Percentiles rank a stretch among this genome's conserved stretches.
phyloP scores from a whole-genome alignment of 1,140 invertebrate genomes.

The Diorhabda carinulata region DNA sequence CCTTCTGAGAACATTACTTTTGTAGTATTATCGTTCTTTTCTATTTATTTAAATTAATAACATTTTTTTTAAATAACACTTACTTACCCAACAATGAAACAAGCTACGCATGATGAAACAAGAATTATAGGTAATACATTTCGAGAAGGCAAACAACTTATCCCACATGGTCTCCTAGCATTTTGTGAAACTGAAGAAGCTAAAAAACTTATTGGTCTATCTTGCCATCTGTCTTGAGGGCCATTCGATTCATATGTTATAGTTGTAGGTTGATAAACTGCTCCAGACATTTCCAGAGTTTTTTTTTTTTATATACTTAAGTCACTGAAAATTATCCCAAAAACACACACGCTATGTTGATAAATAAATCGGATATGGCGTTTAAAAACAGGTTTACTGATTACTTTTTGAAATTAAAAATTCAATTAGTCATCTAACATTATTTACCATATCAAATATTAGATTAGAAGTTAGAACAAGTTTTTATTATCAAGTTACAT shows the following conservation, averaged over 20 bases:
- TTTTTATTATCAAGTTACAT: not conserved
- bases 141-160: slow-evolving; percentile 36
- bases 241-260: slow-evolving; percentile 61
- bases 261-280: slow-evolving; percentile 68
- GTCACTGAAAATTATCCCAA: not conserved
- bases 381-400: not conserved
- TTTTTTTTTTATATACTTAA: not conserved
- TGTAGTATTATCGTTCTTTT: no score
- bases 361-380: not conserved
- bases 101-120: slow-evolving; percentile 36
- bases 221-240: slow-evolving; percentile 44
- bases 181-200: slow-evolving; percentile 53
- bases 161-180: slow-evolving; percentile 47
- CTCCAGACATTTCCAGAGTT: slow-evolving; percentile 46
- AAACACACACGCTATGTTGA: not conserved
- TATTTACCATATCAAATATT: not conserved
- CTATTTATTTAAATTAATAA: no score
- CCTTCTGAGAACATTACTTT: no score
- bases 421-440: not conserved
- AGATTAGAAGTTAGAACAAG: not conserved
- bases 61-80: no score
- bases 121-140: slow-evolving; percentile 38
- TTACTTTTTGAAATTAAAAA: not conserved
- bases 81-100: slow-evolving; percentile 38
- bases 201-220: slow-evolving; percentile 56